Conservation (phyloP, 1,140 invertebrate species). For the Nomia melanderi region DNA sequence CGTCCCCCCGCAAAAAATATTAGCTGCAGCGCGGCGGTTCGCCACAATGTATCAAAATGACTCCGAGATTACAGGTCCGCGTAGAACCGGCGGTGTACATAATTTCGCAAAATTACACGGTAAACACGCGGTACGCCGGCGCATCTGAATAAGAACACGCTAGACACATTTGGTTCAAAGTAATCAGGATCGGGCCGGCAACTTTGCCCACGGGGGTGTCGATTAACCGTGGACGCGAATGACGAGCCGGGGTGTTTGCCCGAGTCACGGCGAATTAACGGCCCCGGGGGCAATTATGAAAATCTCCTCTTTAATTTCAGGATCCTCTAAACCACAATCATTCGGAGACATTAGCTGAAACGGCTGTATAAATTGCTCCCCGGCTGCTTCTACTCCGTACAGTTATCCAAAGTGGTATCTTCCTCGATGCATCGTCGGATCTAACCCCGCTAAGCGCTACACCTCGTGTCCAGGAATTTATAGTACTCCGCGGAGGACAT, state of each 20-base stretch:
- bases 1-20: not conserved
- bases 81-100: not conserved
- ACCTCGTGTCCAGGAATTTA: not conserved
- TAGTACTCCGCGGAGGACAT: not conserved
- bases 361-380: too few species aligned
- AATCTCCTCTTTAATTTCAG: too few species aligned
- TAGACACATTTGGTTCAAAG: not conserved
- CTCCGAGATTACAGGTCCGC: constrained; percentile 7
- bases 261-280: too few species aligned
- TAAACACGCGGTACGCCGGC: too few species aligned
- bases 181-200: not conserved
- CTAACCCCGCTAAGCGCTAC: too few species aligned
- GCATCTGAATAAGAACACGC: constrained; percentile 26
- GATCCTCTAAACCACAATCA: too few species aligned
- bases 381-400: too few species aligned
- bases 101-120: constrained; percentile 42
- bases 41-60: constrained; percentile 25
- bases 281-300: too few species aligned
- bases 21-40: not conserved
- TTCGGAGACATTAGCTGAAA: too few species aligned
- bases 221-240: constrained; percentile 13
- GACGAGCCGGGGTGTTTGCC: too few species aligned
- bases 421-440: too few species aligned
- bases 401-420: too few species aligned
- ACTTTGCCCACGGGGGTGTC: not conserved